phyloP scores from a whole-genome alignment of 1,140 invertebrate genomes.

The Centruroides sculpturatus region DNA sequence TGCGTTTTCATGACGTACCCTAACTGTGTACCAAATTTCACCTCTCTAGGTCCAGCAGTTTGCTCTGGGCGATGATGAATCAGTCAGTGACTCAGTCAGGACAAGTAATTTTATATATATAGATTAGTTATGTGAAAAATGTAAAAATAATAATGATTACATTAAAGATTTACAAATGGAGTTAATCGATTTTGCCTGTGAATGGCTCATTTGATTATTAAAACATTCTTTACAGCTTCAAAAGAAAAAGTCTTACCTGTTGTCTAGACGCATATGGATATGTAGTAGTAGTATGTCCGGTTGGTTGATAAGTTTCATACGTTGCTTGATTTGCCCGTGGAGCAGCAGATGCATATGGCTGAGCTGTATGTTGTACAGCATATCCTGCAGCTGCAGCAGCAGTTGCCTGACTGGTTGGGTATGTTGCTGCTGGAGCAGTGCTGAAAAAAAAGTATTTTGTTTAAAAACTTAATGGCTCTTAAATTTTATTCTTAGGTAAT shows the following conservation, averaged over 20 bases:
- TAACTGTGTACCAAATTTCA: too few species aligned
- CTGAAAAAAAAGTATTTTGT: background rate
- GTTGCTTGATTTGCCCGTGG: constrained; percentile 12
- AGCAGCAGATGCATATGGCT: constrained; percentile 7
- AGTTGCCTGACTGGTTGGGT: constrained; percentile 4
- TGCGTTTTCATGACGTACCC: too few species aligned
- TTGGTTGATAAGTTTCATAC: constrained; percentile 13
- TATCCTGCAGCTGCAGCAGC: constrained; percentile 11
- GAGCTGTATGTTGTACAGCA: constrained; percentile 15
- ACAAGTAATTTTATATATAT: too few species aligned
- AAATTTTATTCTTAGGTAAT: background rate
- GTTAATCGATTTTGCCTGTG: too few species aligned
- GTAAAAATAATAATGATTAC: too few species aligned
- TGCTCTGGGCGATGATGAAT: too few species aligned
- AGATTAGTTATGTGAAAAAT: too few species aligned
- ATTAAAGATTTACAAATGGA: too few species aligned
- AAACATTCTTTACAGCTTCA: too few species aligned
- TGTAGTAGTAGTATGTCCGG: constrained; percentile 11
- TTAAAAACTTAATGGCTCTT: background rate
- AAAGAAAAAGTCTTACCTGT: constrained; percentile 3
- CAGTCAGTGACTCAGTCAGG: too few species aligned
- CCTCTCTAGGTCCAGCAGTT: too few species aligned
- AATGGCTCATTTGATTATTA: too few species aligned
- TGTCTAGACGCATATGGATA: constrained; percentile 16
- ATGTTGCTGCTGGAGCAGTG: constrained; percentile 3